Base-by-base conservation (phyloP, 2,888 invertebrate species). In the Rotaria macrura region DNA sequence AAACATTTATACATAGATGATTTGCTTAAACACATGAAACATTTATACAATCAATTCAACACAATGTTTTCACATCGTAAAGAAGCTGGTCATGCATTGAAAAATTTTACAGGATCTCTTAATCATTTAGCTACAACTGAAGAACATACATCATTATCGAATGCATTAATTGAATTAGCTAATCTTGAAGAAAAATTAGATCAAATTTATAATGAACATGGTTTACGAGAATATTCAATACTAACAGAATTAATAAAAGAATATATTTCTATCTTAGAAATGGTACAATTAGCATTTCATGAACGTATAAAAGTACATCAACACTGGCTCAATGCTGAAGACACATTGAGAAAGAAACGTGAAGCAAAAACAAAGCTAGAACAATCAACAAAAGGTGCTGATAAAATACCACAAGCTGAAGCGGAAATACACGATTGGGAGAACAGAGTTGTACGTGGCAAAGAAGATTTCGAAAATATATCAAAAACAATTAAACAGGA, bases 351-450 rank as follows among this genome's bases (percentile, higher is more conserved):
- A 34, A 96, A 96, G 90, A 95, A 97, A 89, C 93, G 97, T 86
- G 98, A 99, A 91, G 94, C 94, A 89, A 97, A 97, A 90, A 95
- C 95, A 0, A 95, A 96, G 89, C 93, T 95, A 83, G 97, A 98
- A 89, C 92, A 96, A 87, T 94, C 95, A 25, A 95, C 95, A 88
- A 94, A 96, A 87, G 2, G 14, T 79, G 93, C 93, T 5, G 98
- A 98, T 89, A 96, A 96, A 90, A 93, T 95, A 38, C 95, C 95
- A 88, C 94, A 94, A 90, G 95, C 96, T 0, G 93, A 94, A 88
- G 94, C 94, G 86, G 98, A 99, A 92, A 96, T 98, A 87, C 93
- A 95, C 87, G 97, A 96, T 94, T 96, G 96, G 96, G 96, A 97
- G 91, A 93, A 94, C 0, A 96, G 96, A 92, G 96, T 97, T 29